Base-by-base conservation (phyloP, 2,113 vertebrate species). In the Callochromis pleurospilus region DNA sequence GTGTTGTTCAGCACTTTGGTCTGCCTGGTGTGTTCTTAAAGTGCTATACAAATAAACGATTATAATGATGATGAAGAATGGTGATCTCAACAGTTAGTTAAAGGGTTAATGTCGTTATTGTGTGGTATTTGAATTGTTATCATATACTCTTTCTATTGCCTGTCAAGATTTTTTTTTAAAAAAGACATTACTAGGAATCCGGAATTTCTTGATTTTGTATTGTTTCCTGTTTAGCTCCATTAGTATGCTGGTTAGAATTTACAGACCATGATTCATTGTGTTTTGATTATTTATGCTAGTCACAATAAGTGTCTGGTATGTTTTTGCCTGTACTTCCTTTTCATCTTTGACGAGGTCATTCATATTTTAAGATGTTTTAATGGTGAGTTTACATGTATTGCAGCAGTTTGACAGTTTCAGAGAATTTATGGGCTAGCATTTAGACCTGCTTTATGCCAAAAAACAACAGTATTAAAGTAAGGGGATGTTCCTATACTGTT, bases 81-180 rank as follows among this genome's bases (percentile, higher is more conserved):
- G 26, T 58, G 55, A 58, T 5, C 26, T 9, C 14, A 58, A 29
- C 14, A 58, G 26, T 58, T 29, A 58, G 26, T 17, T 58, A 58
- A 31, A 31, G 7, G 26, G 14, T 58, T 58, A 9, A 31, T 17
- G 56, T 31, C 1, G 0, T 58, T 58, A 58, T 31, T 58, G 56
- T 31, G 3, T 58, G 14, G 5, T 31, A 58, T 58, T 58, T 58
- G 55, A 58, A 58, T 58, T 58, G 26, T 58, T 58, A 17, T 58
- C 24, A 15, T 15, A 29, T 9, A 58, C 13, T 17, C 26, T 31
- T 58, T 31, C 26, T 58, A 58, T 4, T 58, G 26, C 14, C 26
- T 31, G 14, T 31, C 56, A 58, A 58, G 2, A 1, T 29, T 58
- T 58, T 15, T 29, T 58, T 56, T 15, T 1, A 0, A 0, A 0